phyloP scores from a whole-genome alignment of 2,113 vertebrate species.

The Recurvirostra avosetta region DNA sequence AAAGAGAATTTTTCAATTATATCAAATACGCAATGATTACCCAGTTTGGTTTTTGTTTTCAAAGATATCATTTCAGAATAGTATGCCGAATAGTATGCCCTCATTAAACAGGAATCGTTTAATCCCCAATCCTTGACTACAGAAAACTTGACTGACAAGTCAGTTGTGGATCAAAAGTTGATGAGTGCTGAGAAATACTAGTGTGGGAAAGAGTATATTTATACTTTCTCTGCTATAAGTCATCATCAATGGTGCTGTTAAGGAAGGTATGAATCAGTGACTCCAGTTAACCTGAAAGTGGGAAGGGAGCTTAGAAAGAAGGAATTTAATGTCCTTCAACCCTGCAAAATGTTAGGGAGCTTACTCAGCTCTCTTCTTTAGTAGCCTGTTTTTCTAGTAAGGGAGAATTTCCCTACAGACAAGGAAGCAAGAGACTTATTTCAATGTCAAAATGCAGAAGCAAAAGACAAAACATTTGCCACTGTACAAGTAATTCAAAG shows the following conservation, averaged over 20 bases:
- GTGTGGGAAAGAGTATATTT: slow-evolving; percentile 21
- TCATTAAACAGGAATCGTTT: slow-evolving; percentile 4
- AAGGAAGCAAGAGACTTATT: neutral
- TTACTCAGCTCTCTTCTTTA: slow-evolving; percentile 16
- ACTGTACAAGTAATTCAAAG: neutral
- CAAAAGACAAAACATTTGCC: neutral
- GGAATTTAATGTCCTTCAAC: neutral
- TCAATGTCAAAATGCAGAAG: neutral
- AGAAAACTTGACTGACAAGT: slow-evolving; percentile 17
- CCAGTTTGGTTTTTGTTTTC: neutral
- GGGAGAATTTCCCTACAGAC: neutral
- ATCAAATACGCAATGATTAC: neutral
- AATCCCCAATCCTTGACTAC: neutral
- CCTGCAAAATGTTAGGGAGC: neutral
- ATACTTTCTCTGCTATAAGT: slow-evolving; percentile 9
- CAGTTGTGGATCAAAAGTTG: slow-evolving; percentile 21
- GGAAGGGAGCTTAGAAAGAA: neutral
- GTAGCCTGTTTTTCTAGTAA: slow-evolving; percentile 2
- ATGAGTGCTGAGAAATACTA: neutral
- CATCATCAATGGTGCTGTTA: neutral
- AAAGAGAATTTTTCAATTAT: neutral
- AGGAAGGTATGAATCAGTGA: neutral
- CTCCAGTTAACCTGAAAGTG: neutral
- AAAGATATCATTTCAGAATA: neutral
- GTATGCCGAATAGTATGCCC: neutral